Conservation (phyloP, 30 jellyfish, hydroid and myxozoan genomes). For the Aurelia coerulea region DNA sequence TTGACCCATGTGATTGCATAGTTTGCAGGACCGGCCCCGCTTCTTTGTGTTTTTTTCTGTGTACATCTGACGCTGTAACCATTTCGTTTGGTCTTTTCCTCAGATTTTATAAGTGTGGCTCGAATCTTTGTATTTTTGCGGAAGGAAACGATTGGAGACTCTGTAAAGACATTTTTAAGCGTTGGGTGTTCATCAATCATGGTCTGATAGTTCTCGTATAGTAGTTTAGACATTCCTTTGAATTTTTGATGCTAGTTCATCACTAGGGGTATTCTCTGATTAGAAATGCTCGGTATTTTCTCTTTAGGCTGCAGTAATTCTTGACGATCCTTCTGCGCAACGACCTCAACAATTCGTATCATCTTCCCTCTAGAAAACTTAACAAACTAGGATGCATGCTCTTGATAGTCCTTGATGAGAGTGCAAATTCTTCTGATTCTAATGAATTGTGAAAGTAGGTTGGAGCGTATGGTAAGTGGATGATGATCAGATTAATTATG, state of each 20-base stretch:
- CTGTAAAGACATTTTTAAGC: not conserved
- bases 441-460: no score
- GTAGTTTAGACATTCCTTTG: not conserved
- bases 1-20: slow-evolving; percentile 2
- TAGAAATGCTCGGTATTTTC: not conserved
- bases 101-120: not conserved
- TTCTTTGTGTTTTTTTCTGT: not conserved
- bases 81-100: not conserved
- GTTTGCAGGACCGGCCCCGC: slow-evolving; percentile 11
- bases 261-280: not conserved
- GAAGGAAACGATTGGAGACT: not conserved
- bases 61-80: not conserved
- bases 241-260: not conserved
- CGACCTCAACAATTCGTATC: no score
- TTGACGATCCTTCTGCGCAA: no score
- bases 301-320: no score
- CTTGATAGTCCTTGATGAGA: no score
- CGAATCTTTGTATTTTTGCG: not conserved
- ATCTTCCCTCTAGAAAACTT: no score
- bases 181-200: not conserved
- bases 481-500: no score
- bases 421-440: no score
- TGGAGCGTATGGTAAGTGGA: no score
- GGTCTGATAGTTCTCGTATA: not conserved
- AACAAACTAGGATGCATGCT: no score